Percentiles rank a stretch among this genome's conserved stretches.
These are phyloP conservation scores for Cataglyphis rosenhaueri DNA, from an alignment of 2,888 invertebrate species.

Conservation along the genomic window DNA sequence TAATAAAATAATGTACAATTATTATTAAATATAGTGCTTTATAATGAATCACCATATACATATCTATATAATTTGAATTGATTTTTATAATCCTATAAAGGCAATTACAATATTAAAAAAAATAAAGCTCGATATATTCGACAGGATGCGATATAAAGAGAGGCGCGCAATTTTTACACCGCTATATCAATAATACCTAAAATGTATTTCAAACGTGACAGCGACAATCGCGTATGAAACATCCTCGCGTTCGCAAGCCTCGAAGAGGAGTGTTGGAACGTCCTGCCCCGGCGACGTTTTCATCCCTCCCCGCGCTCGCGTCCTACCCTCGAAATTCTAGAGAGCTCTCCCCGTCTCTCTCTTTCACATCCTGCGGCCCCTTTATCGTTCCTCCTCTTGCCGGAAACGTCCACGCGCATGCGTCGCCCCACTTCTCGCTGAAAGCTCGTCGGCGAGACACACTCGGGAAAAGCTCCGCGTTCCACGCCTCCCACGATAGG, in stretches of 20 bases:
- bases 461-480: constrained; percentile 75
- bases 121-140: not conserved
- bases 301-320: constrained; percentile 65
- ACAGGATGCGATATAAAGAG: not conserved
- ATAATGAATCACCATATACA: not conserved
- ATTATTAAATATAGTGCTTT: not conserved
- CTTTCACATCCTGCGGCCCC: constrained; percentile 58
- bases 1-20: not conserved
- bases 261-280: constrained; percentile 77
- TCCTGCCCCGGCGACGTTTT: constrained; percentile 68
- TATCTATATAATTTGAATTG: no score
- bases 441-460: constrained; percentile 62
- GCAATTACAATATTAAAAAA: not conserved
- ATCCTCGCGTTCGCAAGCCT: constrained; percentile 68
- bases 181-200: not conserved
- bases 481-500: constrained; percentile 82
- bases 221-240: constrained; percentile 44
- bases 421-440: constrained; percentile 67
- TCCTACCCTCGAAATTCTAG: constrained; percentile 66
- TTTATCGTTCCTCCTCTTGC: constrained; percentile 59
- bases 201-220: constrained; percentile 2
- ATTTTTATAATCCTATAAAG: not conserved
- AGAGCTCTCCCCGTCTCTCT: constrained; percentile 65
- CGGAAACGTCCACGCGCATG: constrained; percentile 68
- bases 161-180: not conserved